These are phyloP conservation scores for Megastigmus dorsalis DNA, from an alignment of 2,888 invertebrate genomes.

Conservation along the genomic window DNA sequence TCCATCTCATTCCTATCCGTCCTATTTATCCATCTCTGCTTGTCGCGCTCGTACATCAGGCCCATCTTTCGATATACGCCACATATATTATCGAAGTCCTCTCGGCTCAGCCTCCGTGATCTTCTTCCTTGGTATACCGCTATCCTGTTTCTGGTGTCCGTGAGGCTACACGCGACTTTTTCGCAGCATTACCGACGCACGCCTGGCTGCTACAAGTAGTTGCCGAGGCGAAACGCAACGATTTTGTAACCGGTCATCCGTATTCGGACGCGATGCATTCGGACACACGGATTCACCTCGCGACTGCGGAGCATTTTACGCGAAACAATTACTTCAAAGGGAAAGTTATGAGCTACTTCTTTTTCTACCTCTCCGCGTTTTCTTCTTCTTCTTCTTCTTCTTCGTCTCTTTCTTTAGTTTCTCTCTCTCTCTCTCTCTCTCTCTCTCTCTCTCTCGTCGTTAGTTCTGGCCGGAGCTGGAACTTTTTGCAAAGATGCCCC, in stretches of 20 bases:
- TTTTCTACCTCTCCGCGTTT: neutral
- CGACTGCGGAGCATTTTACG: too few species aligned
- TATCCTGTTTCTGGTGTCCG: neutral
- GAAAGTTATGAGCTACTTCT: constrained; percentile 21
- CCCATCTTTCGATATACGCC: constrained; percentile 5
- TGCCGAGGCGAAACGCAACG: neutral
- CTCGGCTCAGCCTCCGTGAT: constrained; percentile 1
- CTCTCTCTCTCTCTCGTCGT: too few species aligned
- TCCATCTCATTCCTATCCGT: constrained; percentile 32
- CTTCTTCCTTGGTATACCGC: neutral
- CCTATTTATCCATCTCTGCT: neutral
- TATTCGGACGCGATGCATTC: neutral
- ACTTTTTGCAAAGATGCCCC: too few species aligned
- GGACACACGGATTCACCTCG: neutral
- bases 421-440: too few species aligned
- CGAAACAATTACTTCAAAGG: constrained; percentile 7
- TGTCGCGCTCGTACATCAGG: neutral
- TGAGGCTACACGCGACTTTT: too few species aligned
- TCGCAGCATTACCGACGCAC: neutral
- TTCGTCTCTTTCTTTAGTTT: neutral
- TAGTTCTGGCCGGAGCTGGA: too few species aligned
- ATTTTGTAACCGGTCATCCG: constrained; percentile 21
- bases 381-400: neutral
- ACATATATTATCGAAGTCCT: too few species aligned
- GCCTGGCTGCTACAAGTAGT: too few species aligned